A percentile compares a stretch with the other conserved stretches of the same genome.
Evolutionary conservation across 2,113 vertebrate genomes (phyloP).

Genomic region (Ornithorhynchus anatinus): DNA sequence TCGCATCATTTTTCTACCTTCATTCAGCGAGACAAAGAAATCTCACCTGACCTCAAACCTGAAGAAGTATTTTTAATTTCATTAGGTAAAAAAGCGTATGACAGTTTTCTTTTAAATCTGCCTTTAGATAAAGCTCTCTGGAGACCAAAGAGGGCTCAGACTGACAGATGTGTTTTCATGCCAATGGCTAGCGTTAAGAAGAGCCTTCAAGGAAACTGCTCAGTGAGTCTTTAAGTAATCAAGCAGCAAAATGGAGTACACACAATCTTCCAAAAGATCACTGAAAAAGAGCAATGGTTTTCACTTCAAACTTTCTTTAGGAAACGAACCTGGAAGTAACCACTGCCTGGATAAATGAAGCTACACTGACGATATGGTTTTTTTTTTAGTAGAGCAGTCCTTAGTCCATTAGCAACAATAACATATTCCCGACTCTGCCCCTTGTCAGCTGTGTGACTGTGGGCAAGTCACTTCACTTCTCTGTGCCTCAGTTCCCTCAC

Average conservation of each 20-base stretch:
- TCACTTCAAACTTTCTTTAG: constrained; percentile 12
- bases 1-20: constrained; percentile 24
- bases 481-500: too few relatives aligned
- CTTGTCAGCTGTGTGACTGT: too few relatives aligned
- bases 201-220: constrained; percentile 59
- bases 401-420: constrained; percentile 38
- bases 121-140: constrained; percentile 61
- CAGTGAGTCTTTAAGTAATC: constrained; percentile 64
- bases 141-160: constrained; percentile 69
- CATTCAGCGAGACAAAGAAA: constrained; percentile 14
- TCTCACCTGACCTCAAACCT: constrained; percentile 46
- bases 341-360: neutral
- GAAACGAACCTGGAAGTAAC: constrained; percentile 22
- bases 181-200: constrained; percentile 59
- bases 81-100: constrained; percentile 42
- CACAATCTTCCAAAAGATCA: constrained; percentile 58
- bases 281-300: neutral
- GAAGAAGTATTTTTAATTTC: constrained; percentile 36
- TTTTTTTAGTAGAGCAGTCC: constrained; percentile 16
- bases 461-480: too few relatives aligned
- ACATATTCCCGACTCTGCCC: too few relatives aligned
- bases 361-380: neutral
- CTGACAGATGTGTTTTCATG: constrained; percentile 60
- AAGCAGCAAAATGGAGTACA: constrained; percentile 49
- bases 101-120: constrained; percentile 62